These are phyloP conservation scores for Ericerus pela DNA, from an alignment of 1,140 invertebrate species.

Conservation along the genomic window DNA sequence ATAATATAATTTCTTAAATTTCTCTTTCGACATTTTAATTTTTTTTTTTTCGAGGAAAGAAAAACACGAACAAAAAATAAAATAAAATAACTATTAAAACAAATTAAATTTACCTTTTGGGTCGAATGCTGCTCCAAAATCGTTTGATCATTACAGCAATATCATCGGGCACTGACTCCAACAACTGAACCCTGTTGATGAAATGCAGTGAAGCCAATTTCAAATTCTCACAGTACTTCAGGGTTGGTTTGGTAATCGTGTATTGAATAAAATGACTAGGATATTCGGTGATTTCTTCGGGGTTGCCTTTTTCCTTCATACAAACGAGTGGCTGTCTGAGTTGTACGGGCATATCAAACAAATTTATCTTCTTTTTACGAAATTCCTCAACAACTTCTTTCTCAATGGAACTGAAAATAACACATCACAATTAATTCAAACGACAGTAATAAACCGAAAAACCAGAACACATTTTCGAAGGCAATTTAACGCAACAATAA, in stretches of 20 bases:
- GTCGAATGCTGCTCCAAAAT: slow-evolving; percentile 17
- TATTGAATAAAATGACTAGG: slow-evolving; percentile 16
- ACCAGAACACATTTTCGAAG: too few relatives aligned
- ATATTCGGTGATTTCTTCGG: slow-evolving; percentile 14
- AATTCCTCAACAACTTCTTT: background rate
- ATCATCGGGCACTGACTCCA: slow-evolving; percentile 19
- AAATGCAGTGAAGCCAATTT: slow-evolving; percentile 16
- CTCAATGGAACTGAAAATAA: background rate
- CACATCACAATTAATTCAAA: too few relatives aligned
- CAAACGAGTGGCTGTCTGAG: background rate
- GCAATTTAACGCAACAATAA: too few relatives aligned
- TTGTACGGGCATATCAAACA: background rate
- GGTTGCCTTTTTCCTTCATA: background rate
- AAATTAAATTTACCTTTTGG: slow-evolving; percentile 18
- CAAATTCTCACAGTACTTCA: slow-evolving; percentile 20
- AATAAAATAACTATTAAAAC: background rate
- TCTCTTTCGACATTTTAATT: too few relatives aligned
- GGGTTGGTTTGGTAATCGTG: slow-evolving; percentile 17
- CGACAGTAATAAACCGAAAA: too few relatives aligned
- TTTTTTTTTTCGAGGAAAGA: too few relatives aligned
- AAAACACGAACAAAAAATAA: background rate
- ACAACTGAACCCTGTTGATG: slow-evolving; percentile 16
- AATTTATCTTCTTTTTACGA: background rate
- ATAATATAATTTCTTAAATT: too few relatives aligned
- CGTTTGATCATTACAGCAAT: slow-evolving; percentile 17